These are phyloP conservation scores for Drosophila nebulosa DNA, from an alignment of 1,140 invertebrate species.

Conservation along the genomic window DNA sequence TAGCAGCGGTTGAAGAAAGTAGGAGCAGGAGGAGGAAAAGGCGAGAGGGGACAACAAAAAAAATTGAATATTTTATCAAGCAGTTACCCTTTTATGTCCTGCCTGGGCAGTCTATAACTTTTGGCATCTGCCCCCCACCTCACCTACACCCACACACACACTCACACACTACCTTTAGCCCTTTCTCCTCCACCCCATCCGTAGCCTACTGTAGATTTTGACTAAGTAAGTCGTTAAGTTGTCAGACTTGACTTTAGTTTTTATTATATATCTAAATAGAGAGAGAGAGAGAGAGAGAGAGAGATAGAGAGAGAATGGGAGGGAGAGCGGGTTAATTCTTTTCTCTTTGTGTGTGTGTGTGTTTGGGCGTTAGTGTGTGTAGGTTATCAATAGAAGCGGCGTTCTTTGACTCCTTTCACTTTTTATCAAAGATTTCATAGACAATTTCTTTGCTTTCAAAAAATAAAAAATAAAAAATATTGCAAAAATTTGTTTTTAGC, in stretches of 20 bases:
- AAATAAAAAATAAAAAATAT: background rate
- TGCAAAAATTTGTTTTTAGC: background rate
- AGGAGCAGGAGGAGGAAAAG: background rate
- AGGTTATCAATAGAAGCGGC: constrained; percentile 60
- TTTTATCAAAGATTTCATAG: background rate
- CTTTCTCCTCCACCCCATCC: background rate
- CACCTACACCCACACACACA: background rate
- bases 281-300: too few species aligned
- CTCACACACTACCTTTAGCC: background rate
- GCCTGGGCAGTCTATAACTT: constrained; percentile 54
- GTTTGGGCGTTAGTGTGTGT: constrained; percentile 4
- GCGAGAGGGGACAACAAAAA: background rate
- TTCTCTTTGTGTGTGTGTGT: background rate
- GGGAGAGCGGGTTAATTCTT: too few species aligned
- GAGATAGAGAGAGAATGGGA: too few species aligned
- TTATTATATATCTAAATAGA: background rate
- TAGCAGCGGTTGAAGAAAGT: constrained; percentile 23
- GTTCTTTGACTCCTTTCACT: constrained; percentile 7
- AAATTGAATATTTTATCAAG: constrained; percentile 37
- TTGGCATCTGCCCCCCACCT: background rate
- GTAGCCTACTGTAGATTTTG: constrained; percentile 38
- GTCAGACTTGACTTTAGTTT: constrained; percentile 60
- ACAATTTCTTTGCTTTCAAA: background rate
- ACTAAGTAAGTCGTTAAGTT: constrained; percentile 75
- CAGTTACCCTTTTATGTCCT: constrained; percentile 48